A percentile compares a stretch with the other conserved stretches of the same genome.
Evolutionary conservation across 2,888 invertebrate genomes (phyloP).

Genomic region (Hyalella azteca): DNA sequence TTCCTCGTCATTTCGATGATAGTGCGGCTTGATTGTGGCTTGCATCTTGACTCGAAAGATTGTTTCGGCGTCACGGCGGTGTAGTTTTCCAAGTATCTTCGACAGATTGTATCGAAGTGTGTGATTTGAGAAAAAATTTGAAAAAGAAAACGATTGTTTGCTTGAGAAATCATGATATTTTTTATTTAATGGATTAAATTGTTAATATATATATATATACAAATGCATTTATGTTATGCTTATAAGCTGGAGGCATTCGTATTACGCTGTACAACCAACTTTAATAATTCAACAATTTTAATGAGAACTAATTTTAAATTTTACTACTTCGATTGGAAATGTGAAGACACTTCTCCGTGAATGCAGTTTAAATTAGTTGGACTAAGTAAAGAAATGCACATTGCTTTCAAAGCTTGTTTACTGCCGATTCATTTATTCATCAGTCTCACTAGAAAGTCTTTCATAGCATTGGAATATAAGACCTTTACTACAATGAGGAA

Average conservation of each 20-base stretch:
- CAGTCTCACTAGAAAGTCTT: too few species aligned
- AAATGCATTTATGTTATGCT: too few species aligned
- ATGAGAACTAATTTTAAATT: not conserved
- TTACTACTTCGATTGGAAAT: not conserved
- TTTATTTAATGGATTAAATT: not conserved
- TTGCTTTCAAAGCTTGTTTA: too few species aligned
- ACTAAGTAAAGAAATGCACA: not conserved
- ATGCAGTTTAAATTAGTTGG: not conserved
- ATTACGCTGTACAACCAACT: not conserved
- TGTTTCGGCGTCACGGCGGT: not conserved
- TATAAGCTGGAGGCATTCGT: too few species aligned
- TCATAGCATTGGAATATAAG: too few species aligned
- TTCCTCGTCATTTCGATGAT: not conserved
- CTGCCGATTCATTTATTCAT: too few species aligned
- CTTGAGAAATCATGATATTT: not conserved
- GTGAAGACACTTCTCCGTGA: not conserved
- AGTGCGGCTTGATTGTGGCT: not conserved
- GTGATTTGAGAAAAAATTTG: not conserved
- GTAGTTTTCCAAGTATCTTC: not conserved
- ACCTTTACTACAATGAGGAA: too few species aligned
- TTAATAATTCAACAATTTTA: not conserved
- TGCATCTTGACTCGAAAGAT: not conserved
- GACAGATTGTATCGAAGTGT: not conserved
- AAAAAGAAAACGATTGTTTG: not conserved
- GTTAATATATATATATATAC: not conserved